Evolutionary conservation across 2,797 vertebrate genomes (phyloP).

Genomic region (Limosa lapponica): DNA sequence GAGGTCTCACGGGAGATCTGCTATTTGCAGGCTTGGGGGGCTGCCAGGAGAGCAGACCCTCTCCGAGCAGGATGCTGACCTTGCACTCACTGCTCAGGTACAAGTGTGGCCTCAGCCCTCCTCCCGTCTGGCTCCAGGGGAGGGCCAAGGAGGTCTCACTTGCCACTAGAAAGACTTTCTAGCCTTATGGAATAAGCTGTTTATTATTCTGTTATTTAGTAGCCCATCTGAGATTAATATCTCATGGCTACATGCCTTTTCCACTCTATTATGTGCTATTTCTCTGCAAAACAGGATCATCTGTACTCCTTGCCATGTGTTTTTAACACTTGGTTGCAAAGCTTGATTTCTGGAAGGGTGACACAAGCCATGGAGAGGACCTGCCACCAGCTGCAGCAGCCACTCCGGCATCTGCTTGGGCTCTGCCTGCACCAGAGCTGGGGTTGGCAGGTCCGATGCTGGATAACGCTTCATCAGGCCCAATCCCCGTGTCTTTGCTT

Average conservation of each 20-base stretch:
- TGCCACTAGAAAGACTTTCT: not conserved
- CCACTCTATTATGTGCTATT: not conserved
- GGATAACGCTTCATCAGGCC: not conserved
- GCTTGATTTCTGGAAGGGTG: not conserved
- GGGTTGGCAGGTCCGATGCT: not conserved
- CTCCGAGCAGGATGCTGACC: not conserved
- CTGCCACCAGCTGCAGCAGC: not conserved
- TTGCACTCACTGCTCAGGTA: not conserved
- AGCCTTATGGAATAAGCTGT: not conserved
- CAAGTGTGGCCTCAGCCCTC: not conserved
- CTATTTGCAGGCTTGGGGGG: not conserved
- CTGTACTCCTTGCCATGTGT: not conserved
- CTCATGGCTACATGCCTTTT: not conserved
- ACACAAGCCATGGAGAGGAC: not conserved
- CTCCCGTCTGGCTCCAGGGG: not conserved
- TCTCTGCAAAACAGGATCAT: not conserved
- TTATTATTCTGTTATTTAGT: not conserved
- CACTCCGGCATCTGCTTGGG: rapidly evolving
- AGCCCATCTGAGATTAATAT: not conserved
- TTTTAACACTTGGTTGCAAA: not conserved
- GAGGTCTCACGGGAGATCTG: not conserved
- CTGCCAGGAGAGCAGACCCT: not conserved
- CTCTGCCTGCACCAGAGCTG: rapidly evolving
- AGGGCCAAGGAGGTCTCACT: not conserved
- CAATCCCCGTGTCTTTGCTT: rapidly evolving